Base-by-base conservation (phyloP, 2,888 invertebrate genomes). In the Neocrepidodera transversa region DNA sequence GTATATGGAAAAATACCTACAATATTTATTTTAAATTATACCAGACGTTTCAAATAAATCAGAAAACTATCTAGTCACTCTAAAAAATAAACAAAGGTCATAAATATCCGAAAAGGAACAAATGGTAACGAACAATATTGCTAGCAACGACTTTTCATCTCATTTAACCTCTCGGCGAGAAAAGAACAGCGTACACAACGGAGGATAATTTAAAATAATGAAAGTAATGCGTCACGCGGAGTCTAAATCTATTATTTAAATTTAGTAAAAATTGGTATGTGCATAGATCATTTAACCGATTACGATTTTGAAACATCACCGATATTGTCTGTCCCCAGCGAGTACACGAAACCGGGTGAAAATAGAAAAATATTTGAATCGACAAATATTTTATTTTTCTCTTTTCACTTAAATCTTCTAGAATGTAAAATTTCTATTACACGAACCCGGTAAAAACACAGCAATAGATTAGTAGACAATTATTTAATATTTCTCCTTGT, bases 281-380 rank as follows among this genome's bases (percentile, higher is more conserved):
- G 58, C 62, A 64, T 67, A 67, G 68, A 65, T 70, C 70, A 70
- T 70, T 69, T 65, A 67, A 69, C 66, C 60, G 63, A 70, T 70
- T 67, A 66, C 62, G 8, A 38, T 17, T 38, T 11, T 17, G 17
- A 38, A 38, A 63, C 57, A 64, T 66, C 62, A 58, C 56, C 55
- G 66, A 59, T 59, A 62, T 32, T 32, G 32, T 32, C 13, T 10
- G 32, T 32, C 13, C 13, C 11, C 32, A n/a, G 11, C 2, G 11
- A 32, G 11, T 32, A 32, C 5, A 10, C 6, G 2, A 28, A 28
- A 28, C 28, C 28, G 28, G 28, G 28, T 28, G 28, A 10, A 2
- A 28, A 28, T 10, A 28, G 4, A 28, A 28, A 28, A 28, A 28
- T 28, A 23, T 23, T 23, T 6, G 23, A 23, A 5, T 23, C 23